Evolutionary conservation across 1,140 invertebrate genomes (phyloP), one percentile per base, ranked within the genome.

Genomic region (Megalopta genalis): DNA sequence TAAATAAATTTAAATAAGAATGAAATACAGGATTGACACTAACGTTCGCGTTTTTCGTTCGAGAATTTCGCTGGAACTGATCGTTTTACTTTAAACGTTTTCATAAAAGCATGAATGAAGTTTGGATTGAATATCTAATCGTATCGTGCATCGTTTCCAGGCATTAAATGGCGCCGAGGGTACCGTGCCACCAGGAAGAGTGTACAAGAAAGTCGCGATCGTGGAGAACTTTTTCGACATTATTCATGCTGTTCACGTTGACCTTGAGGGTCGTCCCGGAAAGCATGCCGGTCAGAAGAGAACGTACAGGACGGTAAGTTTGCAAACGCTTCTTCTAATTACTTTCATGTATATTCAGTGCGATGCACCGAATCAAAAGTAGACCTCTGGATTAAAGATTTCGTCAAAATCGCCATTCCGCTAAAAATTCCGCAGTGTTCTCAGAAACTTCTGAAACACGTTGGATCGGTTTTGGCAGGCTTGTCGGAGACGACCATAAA

Each of bases 151-250:
- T 79, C 88, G 79, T 81, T 92, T 90, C 21, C 86, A 93, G 93
- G 83, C 91, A 80, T 87, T 91, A 78, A 94, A 93, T 86, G 93
- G 93, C 25, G 89, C 91, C 5, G 90, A 93, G 88, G 90, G 94
- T 81, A 90, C 93, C 78, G 83, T 93, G 83, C 86, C 93, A 89
- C 76, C 90, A 77, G 95, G 95, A 73, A 94, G 94, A 74, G 95
- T 96, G 5, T 98, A 97, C 91, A 97, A 98, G 89, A 97, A 98
- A 90, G 98, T 99, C 9, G 98, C 98, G 0, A 96, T 99, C 32
- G 98, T 99, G 16, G 98, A 99, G 93, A 97, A 99, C 88, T 99
- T 99, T 93, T 99, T 98, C 91, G 97, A 99, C 90, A 99, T 99
- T 80, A 99, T 99, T 85, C 98, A 99, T 93, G 96, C 96, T 27